Evolutionary conservation across 2,113 vertebrate species (phyloP).

Genomic region (Atrichornis clamosus): DNA sequence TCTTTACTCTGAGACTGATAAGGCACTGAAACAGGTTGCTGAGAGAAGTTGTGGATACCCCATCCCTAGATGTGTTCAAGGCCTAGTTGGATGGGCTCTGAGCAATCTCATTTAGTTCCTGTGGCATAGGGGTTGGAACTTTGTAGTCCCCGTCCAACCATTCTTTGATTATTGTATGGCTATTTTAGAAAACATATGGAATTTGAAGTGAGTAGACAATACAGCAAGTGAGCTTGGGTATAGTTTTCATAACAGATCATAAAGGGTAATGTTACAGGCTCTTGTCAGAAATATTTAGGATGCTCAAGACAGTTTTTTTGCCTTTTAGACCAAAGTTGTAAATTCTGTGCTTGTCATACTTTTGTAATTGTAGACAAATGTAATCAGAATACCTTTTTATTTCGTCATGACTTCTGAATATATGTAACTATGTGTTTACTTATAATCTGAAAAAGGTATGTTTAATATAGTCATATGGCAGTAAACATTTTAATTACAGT

Average conservation of each 20-base stretch:
- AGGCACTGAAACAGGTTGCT: background rate
- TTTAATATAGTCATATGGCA: background rate
- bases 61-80: rapidly evolving
- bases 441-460: background rate
- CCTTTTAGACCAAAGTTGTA: background rate
- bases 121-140: background rate
- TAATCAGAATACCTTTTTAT: background rate
- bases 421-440: background rate
- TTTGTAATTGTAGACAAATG: background rate
- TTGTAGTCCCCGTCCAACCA: background rate
- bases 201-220: background rate
- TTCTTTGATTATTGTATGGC: background rate
- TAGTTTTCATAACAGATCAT: rapidly evolving
- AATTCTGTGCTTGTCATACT: background rate
- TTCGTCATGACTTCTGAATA: background rate
- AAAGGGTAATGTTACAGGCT: rapidly evolving
- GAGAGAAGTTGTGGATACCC: background rate
- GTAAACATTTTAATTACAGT: background rate
- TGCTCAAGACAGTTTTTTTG: background rate
- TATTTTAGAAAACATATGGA: rapidly evolving
- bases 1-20: background rate
- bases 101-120: background rate
- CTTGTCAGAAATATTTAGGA: rapidly evolving
- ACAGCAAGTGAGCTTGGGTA: rapidly evolving
- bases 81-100: no score